Evolutionary conservation across 2,113 vertebrate species (phyloP).

Genomic region (Mastomys coucha): DNA sequence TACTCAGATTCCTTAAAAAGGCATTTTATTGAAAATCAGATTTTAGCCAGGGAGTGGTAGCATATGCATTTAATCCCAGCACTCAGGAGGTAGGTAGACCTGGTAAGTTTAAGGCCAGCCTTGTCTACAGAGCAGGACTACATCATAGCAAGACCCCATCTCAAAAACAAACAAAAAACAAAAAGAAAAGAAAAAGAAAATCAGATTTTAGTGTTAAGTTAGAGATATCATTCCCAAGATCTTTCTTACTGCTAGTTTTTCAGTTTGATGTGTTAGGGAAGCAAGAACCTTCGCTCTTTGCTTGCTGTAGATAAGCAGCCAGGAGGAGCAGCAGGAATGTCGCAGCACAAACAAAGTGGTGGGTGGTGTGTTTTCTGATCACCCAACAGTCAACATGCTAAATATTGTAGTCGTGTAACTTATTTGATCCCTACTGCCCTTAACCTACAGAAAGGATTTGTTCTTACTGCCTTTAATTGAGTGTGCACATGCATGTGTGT

Average conservation of each 20-base stretch:
- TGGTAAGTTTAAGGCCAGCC: background rate
- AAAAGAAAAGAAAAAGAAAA: background rate
- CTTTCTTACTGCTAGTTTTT: background rate
- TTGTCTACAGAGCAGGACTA: background rate
- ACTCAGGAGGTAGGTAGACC: background rate
- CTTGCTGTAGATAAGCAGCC: background rate
- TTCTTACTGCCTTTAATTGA: background rate
- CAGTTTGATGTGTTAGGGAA: constrained; percentile 6
- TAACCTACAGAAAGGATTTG: background rate
- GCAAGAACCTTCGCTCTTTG: background rate
- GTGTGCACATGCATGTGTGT: background rate
- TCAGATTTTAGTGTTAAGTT: background rate
- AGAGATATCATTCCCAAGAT: background rate
- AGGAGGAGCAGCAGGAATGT: background rate
- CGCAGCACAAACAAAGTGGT: background rate
- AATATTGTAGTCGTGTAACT: background rate
- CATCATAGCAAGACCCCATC: background rate
- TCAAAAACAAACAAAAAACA: background rate
- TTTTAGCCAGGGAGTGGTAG: background rate
- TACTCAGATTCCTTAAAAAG: constrained; percentile 9
- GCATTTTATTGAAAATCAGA: constrained; percentile 37
- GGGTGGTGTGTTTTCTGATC: no score
- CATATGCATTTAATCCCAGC: background rate
- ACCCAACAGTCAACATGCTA: background rate
- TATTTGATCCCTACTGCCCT: background rate